phyloP scores from a whole-genome alignment of 2,113 vertebrate genomes.

The Rallus limicola region DNA sequence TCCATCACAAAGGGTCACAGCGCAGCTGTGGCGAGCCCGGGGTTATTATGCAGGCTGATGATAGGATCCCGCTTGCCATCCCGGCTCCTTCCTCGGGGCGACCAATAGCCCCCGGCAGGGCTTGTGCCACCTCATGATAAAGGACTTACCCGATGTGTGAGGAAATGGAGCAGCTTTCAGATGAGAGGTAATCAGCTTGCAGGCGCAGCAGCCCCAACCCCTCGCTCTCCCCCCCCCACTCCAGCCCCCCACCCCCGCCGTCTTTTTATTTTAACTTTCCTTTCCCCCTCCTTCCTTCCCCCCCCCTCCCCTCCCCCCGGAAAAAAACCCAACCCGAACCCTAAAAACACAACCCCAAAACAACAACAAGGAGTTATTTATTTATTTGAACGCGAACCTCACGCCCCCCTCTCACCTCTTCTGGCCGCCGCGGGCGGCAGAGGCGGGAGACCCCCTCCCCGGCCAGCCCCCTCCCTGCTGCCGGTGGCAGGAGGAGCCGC shows the following conservation, averaged over 20 bases:
- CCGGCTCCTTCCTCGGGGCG: slow-evolving; percentile 87
- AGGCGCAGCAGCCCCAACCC: slow-evolving; percentile 72
- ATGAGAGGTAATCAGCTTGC: slow-evolving; percentile 86
- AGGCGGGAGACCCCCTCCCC: neutral
- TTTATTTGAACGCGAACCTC: slow-evolving; percentile 56
- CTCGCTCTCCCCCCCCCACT: neutral
- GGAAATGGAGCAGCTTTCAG: slow-evolving; percentile 84
- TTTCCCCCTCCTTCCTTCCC: neutral
- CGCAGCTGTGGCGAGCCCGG: slow-evolving; percentile 93
- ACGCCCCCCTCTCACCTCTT: slow-evolving; percentile 11
- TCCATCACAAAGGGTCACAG: slow-evolving; percentile 94
- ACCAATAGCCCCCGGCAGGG: slow-evolving; percentile 90
- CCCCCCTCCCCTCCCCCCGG: too few species aligned
- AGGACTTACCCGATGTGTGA: slow-evolving; percentile 90
- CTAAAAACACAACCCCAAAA: neutral
- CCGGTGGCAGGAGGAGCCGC: slow-evolving; percentile 30
- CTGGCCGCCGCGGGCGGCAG: neutral
- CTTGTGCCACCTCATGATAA: slow-evolving; percentile 96
- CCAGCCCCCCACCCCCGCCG: neutral
- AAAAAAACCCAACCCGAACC: neutral
- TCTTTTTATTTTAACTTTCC: slow-evolving; percentile 44
- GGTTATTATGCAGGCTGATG: slow-evolving; percentile 94
- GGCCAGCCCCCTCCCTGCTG: neutral
- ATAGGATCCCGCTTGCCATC: slow-evolving; percentile 87
- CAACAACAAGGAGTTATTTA: slow-evolving; percentile 6